phyloP scores from a whole-genome alignment of 2,888 invertebrate genomes.

The Rhogogaster chlorosoma region DNA sequence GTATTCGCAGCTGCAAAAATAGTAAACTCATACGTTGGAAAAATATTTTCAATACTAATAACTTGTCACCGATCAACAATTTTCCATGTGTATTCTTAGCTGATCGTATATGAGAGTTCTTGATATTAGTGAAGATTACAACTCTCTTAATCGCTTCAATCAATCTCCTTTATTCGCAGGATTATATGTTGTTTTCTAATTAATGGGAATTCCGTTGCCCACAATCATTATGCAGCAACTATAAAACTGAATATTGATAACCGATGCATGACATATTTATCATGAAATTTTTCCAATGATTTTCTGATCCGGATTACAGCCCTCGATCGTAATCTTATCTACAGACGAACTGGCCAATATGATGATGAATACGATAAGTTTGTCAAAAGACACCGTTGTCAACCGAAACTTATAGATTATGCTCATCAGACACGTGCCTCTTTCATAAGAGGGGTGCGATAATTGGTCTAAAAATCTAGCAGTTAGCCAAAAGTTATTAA shows the following conservation, averaged over 20 bases:
- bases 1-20: conserved; percentile 34
- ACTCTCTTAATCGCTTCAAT: background rate
- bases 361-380: background rate
- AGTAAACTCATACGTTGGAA: background rate
- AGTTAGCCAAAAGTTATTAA: background rate
- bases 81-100: background rate
- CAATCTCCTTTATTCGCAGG: background rate
- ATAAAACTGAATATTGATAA: too few species aligned
- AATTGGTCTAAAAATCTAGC: background rate
- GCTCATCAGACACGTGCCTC: background rate
- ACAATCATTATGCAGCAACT: too few species aligned
- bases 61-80: background rate
- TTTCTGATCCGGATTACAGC: background rate
- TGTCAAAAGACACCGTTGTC: background rate
- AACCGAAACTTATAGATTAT: background rate
- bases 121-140: background rate
- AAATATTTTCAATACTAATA: background rate
- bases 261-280: too few species aligned
- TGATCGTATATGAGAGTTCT: background rate
- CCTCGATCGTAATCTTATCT: background rate
- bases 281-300: too few species aligned
- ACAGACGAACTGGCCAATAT: background rate
- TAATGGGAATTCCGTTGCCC: background rate
- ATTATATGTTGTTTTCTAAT: background rate
- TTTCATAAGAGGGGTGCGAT: background rate